phyloP scores from a whole-genome alignment of 1,140 invertebrate species.

The Zaprionus taronus region DNA sequence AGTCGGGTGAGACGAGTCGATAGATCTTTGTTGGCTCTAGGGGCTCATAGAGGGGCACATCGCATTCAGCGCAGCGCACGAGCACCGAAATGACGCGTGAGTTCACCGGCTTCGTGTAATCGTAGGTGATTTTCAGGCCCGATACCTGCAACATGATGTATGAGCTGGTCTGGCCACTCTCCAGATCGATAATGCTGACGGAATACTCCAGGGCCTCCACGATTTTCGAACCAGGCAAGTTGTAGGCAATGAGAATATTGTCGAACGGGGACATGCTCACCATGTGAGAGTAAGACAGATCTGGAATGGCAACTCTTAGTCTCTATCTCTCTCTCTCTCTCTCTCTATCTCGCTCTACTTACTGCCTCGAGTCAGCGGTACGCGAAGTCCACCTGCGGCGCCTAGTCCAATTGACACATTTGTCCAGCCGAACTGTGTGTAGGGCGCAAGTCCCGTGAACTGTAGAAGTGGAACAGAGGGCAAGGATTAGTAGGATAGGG shows the following conservation, averaged over 20 bases:
- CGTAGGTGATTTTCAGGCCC: constrained; percentile 85
- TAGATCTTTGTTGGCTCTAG: constrained; percentile 86
- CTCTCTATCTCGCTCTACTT: constrained; percentile 44
- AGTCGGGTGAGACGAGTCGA: constrained; percentile 87
- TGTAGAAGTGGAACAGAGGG: constrained; percentile 17
- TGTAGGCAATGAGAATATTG: constrained; percentile 88
- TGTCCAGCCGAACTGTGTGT: constrained; percentile 86
- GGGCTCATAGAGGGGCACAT: constrained; percentile 87
- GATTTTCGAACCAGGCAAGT: constrained; percentile 87
- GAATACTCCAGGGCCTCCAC: constrained; percentile 87
- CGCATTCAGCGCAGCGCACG: constrained; percentile 88
- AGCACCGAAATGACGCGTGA: constrained; percentile 86
- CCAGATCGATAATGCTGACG: constrained; percentile 76
- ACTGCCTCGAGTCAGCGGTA: constrained; percentile 86
- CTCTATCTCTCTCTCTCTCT: not conserved
- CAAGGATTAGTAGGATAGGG: not conserved
- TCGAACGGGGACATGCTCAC: constrained; percentile 89
- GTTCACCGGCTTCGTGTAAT: constrained; percentile 85
- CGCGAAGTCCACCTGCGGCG: constrained; percentile 90
- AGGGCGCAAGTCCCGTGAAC: constrained; percentile 69
- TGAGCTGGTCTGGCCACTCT: constrained; percentile 84
- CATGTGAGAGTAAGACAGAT: constrained; percentile 88
- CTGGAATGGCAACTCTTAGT: constrained; percentile 64
- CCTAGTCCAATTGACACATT: constrained; percentile 88
- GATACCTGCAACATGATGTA: constrained; percentile 87